phyloP scores from a whole-genome alignment of 2,888 invertebrate species.

The Cremastinae sp. region DNA sequence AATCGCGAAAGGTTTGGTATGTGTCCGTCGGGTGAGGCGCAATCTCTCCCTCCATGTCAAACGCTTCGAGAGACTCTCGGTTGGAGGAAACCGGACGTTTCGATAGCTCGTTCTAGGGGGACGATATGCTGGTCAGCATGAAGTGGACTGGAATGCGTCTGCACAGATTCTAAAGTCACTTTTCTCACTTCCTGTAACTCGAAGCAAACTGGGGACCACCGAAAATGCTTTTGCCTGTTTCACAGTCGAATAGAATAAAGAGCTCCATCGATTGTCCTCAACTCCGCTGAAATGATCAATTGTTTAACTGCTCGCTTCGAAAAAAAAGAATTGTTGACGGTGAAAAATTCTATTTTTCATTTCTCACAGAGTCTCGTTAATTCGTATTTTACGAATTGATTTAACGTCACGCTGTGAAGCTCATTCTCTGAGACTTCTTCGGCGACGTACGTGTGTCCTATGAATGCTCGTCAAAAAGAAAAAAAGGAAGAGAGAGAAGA shows the following conservation, averaged over 20 bases:
- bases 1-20: conserved; percentile 68
- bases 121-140: conserved; percentile 70
- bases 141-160: conserved; percentile 77
- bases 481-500: conserved; percentile 25
- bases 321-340: too few relatives aligned
- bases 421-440: conserved; percentile 34
- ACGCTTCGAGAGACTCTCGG: conserved; percentile 70
- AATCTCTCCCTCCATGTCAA: conserved; percentile 72
- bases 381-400: conserved; percentile 48
- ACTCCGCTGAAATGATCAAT: conserved; percentile 28
- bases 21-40: conserved; percentile 74
- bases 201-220: conserved; percentile 70
- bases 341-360: conserved; percentile 44
- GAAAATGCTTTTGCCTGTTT: conserved; percentile 53
- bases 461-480: conserved; percentile 50
- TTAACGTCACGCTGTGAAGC: conserved; percentile 29
- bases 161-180: conserved; percentile 77
- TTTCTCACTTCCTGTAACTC: conserved; percentile 67
- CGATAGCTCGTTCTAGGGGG: conserved; percentile 63
- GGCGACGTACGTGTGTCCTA: conserved; percentile 13
- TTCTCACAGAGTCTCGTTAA: conserved; percentile 24
- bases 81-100: conserved; percentile 68
- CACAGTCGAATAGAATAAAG: neutral
- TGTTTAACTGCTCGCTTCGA: conserved; percentile 17
- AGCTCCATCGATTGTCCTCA: neutral